These are phyloP conservation scores for Symphodus melops DNA, from an alignment of 2,113 vertebrate species.

Conservation along the genomic window DNA sequence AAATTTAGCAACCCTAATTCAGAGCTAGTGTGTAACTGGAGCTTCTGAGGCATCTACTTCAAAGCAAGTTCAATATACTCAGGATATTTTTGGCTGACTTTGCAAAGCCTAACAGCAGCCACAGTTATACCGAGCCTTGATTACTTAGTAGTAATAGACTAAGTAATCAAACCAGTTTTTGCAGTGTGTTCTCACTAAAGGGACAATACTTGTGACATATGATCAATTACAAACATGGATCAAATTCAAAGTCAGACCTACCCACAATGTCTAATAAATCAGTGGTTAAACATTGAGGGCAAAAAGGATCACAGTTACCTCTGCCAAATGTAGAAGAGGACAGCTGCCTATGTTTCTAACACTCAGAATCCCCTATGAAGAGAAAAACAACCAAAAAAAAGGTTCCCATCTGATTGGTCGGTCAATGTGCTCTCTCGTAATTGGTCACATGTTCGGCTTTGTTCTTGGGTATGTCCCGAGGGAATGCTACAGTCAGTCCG, in stretches of 20 bases:
- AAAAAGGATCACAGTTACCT: neutral
- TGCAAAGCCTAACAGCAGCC: neutral
- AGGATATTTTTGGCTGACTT: neutral
- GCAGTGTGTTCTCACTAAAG: neutral
- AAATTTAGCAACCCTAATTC: neutral
- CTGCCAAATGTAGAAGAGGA: neutral
- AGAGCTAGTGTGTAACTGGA: neutral
- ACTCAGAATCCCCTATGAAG: too few species aligned
- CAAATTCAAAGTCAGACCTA: neutral
- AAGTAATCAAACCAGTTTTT: neutral
- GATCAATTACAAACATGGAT: neutral
- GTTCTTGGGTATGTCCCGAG: too few species aligned
- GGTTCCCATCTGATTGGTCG: too few species aligned
- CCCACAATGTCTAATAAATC: neutral
- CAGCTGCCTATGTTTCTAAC: too few species aligned
- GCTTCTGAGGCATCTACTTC: neutral
- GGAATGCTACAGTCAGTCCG: too few species aligned
- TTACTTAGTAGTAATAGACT: neutral
- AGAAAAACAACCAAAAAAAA: too few species aligned
- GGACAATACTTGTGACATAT: neutral
- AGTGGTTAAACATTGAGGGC: neutral
- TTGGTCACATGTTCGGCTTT: too few species aligned
- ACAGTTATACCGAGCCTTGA: neutral
- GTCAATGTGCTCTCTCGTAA: too few species aligned
- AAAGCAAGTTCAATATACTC: neutral